Base-by-base conservation (phyloP, 1,140 invertebrate species). In the Sinonovacula constricta region DNA sequence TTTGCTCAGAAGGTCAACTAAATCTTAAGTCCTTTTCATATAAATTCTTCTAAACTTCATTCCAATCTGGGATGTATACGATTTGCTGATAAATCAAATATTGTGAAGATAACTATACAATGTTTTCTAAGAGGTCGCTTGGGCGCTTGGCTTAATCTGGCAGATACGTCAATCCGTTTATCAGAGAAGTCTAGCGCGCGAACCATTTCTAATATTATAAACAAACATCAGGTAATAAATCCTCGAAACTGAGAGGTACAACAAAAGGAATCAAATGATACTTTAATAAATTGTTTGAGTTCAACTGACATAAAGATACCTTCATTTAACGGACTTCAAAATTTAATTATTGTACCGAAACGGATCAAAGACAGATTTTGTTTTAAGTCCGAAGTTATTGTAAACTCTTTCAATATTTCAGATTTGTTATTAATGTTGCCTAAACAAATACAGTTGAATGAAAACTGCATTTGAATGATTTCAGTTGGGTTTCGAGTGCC, bases 131-230 rank as follows among this genome's bases (percentile, higher is more conserved):
- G 51, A 18, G 18, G 49, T 56, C 62, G 33, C 39, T 57, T 31
- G n/a, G 36, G 15, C 24, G 28, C 30, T 18, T 18, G 26, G 24
- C 36, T 34, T 76, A 67, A 76, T 76, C 72, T 67, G 30, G 30
- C 10, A 76, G 72, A 76, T 76, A 76, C 39, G 34, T 12, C 56
- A 76, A 66, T 67, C 72, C 72, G 67, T 76, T 76, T 67, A 76
- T 76, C 72, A 39, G 51, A n/a, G 49, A 18, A 15, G 26, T 59
- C 31, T 76, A 63, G 67, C 72, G 54, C 36, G 62, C 14, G 62
- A 67, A 76, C 67, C 51, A 65, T 76, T 76, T 76, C 62, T 67
- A 76, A 76, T 76, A 76, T 66, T 67, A 54, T 76, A 59, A n/a
- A 57, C 72, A 76, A 76, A 76, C 72, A 76, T 31, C 15, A 24